phyloP scores from a whole-genome alignment of 2,888 invertebrate species.

The Parapristionchus giblindavisi region DNA sequence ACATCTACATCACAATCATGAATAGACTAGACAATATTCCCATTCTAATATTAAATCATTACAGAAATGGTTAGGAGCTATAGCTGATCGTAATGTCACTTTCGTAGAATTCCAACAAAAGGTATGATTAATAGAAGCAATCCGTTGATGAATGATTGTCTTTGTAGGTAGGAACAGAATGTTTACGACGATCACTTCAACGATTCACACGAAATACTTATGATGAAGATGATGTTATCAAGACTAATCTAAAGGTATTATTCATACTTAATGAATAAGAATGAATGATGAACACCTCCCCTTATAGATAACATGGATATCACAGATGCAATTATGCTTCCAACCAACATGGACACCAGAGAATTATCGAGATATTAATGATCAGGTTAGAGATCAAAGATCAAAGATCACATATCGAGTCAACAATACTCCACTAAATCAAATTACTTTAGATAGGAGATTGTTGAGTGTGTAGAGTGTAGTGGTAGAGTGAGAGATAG shows the following conservation, averaged over 20 bases:
- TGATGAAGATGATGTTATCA: slow-evolving; percentile 64
- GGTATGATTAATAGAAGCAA: slow-evolving; percentile 37
- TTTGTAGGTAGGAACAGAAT: slow-evolving; percentile 37
- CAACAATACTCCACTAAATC: no score
- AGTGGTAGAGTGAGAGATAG: no score
- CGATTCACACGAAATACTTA: slow-evolving; percentile 65
- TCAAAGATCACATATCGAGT: not conserved
- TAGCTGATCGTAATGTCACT: slow-evolving; percentile 57
- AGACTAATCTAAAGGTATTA: slow-evolving; percentile 50
- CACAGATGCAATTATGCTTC: slow-evolving; percentile 66
- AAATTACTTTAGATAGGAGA: no score
- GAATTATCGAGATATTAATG: slow-evolving; percentile 59
- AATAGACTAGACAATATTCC: not conserved
- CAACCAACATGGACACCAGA: slow-evolving; percentile 63
- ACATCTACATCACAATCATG: not conserved
- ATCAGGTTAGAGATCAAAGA: slow-evolving; percentile 49
- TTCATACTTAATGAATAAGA: not conserved
- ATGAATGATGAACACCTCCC: not conserved
- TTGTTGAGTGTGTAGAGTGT: no score
- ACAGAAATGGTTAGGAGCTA: slow-evolving; percentile 62
- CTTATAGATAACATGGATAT: slow-evolving; percentile 62
- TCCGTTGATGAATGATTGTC: no score
- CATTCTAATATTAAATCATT: slow-evolving; percentile 20
- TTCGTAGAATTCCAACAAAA: slow-evolving; percentile 67
- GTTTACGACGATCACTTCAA: slow-evolving; percentile 62